Evolutionary conservation across 2,888 invertebrate species (phyloP), one percentile per base, ranked within the genome.

Genomic region (Ephialtes manifestator): DNA sequence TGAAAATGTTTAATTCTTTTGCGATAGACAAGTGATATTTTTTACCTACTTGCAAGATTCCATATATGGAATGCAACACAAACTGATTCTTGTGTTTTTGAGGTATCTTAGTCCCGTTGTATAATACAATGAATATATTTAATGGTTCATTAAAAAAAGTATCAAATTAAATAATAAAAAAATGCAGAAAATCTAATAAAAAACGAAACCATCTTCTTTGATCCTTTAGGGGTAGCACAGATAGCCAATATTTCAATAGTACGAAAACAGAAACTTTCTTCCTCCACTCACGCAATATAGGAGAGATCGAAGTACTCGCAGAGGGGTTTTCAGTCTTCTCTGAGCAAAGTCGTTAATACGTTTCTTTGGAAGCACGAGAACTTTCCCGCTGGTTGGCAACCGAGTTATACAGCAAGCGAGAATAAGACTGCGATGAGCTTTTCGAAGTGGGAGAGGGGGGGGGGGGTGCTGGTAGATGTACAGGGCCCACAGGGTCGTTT

Each of bases 311-410:
- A 31, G n/a, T 24, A 10, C 55, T 58, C 46, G 28, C 5, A 3
- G 15, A 48, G 48, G 60, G 60, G 13, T 60, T 51, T 53, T n/a
- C 58, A n/a, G 60, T 18, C 39, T 51, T 67, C 48, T 63, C 13
- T 31, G 11, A 15, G 31, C n/a, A 70, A 60, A 63, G 74, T 74
- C 78, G 74, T 70, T 83, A 78, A 78, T 83, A 74, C 83, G 60
- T 83, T 83, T 78, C 68, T 78, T 65, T 48, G 83, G 60, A 68
- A 72, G 51, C 51, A 60, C 68, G 51, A 80, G 75, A 80, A 80
- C 24, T 80, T 84, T 71, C 65, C 60, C 53, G 67, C 70, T 53
- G 28, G 18, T 3, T 39, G 8, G 46, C 20, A 3, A 11, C 48
- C 80, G 75, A 83, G 65, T 71, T 68, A 75, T 80, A 63, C 63